Evolutionary conservation across 92 coral and sea anemone species (phyloP).

Genomic region (Pocillopora meandrina): DNA sequence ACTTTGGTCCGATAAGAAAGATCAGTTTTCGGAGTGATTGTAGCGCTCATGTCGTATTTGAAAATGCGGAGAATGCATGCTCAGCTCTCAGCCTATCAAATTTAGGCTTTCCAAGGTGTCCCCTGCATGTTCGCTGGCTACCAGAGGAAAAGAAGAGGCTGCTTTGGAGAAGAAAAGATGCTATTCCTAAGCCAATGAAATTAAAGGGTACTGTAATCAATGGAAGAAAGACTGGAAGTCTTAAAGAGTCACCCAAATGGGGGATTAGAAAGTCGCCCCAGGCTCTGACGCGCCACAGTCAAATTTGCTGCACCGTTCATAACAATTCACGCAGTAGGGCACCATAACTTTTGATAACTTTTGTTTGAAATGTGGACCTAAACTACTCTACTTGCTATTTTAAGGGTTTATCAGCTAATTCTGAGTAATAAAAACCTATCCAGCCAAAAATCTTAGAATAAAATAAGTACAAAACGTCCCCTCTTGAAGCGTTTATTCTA

Average conservation of each 20-base stretch:
- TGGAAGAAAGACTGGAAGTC: not conserved
- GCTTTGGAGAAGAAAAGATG: conserved; percentile 67
- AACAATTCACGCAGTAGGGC: not conserved
- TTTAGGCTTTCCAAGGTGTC: conserved; percentile 66
- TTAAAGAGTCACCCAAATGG: conserved; percentile 9
- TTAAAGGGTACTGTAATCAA: not conserved
- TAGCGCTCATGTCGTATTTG: conserved; percentile 75
- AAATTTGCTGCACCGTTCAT: conserved; percentile 56
- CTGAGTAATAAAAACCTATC: too few species aligned
- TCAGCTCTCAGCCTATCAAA: conserved; percentile 66
- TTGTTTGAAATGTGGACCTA: not conserved
- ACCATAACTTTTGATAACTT: not conserved
- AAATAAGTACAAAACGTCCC: too few species aligned
- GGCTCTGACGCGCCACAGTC: conserved; percentile 73
- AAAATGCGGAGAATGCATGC: conserved; percentile 73
- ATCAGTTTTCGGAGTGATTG: conserved; percentile 61
- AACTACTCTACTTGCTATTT: too few species aligned
- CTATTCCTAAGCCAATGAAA: conserved; percentile 50
- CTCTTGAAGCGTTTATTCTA: not conserved
- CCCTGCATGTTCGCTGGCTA: conserved; percentile 80
- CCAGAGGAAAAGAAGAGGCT: conserved; percentile 63
- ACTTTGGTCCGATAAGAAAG: conserved; percentile 68
- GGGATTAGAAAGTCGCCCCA: conserved; percentile 46
- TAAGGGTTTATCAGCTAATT: too few species aligned
- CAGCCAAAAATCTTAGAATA: too few species aligned